phyloP scores from a whole-genome alignment of 2,888 invertebrate species.

The Stegana nigrithorax region DNA sequence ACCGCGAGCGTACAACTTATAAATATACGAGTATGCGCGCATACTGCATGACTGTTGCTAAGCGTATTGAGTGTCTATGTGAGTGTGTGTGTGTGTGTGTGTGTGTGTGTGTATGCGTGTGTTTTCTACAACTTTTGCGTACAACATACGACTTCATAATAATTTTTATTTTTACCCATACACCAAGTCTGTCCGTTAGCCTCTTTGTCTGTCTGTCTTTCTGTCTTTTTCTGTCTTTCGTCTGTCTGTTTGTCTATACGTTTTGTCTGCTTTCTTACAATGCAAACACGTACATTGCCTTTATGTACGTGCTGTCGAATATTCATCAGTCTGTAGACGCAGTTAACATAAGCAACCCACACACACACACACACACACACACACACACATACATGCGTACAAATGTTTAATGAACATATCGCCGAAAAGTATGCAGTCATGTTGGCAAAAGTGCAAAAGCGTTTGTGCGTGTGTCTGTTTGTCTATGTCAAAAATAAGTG shows the following conservation, averaged over 20 bases:
- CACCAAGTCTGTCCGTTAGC: slow-evolving; percentile 29
- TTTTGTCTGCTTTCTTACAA: slow-evolving; percentile 43
- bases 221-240: slow-evolving; percentile 20
- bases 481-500: slow-evolving; percentile 22
- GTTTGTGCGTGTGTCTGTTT: slow-evolving; percentile 18
- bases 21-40: no score
- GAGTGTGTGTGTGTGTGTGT: slow-evolving; percentile 3
- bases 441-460: background rate
- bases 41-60: no score
- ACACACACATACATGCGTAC: slow-evolving; percentile 20
- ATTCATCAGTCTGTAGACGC: slow-evolving; percentile 55
- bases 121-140: background rate
- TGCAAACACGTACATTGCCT: slow-evolving; percentile 62
- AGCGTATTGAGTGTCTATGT: no score
- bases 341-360: slow-evolving; percentile 23
- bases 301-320: slow-evolving; percentile 63
- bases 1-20: slow-evolving; percentile 48
- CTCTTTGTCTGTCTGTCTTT: slow-evolving; percentile 23
- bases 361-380: slow-evolving; percentile 21
- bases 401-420: slow-evolving; percentile 51
- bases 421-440: slow-evolving; percentile 36
- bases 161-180: slow-evolving; percentile 22
- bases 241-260: slow-evolving; percentile 16
- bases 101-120: background rate
- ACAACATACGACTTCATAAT: slow-evolving; percentile 9